Base-by-base conservation (phyloP, 2,888 invertebrate species). In the Rosalia funebris region DNA sequence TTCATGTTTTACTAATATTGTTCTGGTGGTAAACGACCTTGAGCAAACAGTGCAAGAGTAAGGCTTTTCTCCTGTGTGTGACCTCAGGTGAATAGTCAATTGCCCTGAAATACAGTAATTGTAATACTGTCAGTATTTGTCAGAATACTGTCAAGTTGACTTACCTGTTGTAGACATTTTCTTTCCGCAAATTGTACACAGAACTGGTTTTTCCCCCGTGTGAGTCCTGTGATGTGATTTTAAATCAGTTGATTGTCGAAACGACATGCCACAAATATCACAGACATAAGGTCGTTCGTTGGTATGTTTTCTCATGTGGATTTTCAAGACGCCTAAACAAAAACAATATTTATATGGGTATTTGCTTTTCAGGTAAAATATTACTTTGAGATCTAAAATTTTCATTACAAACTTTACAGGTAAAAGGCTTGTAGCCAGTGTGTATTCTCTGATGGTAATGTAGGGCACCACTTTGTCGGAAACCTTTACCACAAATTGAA, bases 191-290 rank as follows among this genome's bases (percentile, higher is more conserved):
- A 77, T 77, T 36, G 76, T 75, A 65, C 82, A 82, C 32, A 78
- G 71, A 46, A 82, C 80, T 0, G 86, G 86, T 47, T 84, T 82
- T 37, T 87, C 82, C 0, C 87, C 88, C 0, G 86, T 75, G 56
- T 82, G 82, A 0, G 76, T 78, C 59, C 78, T 77, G 53, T 77
- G 77, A 60, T 82, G 82, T 9, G 76, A 77, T 63, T 81, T 81
- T 41, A 82, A 58, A 42, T 81, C 81, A 2, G 79, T 77, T 31
- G 76, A 79, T 57, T 81, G 81, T 45, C 81, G 65, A 57, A 82
- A 82, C 1, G 80, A 78, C 52, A 77, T 73, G 2, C 81, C 81
- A 16, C 80, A 80, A 32, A 70, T 65, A 34, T 78, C 76, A 65
- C 82, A 82, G 12, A 79, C 69, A 32, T 71, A 76, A 3, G 75